Evolutionary conservation across 2,113 vertebrate species (phyloP).

Genomic region (Corythornis madagascariensis): DNA sequence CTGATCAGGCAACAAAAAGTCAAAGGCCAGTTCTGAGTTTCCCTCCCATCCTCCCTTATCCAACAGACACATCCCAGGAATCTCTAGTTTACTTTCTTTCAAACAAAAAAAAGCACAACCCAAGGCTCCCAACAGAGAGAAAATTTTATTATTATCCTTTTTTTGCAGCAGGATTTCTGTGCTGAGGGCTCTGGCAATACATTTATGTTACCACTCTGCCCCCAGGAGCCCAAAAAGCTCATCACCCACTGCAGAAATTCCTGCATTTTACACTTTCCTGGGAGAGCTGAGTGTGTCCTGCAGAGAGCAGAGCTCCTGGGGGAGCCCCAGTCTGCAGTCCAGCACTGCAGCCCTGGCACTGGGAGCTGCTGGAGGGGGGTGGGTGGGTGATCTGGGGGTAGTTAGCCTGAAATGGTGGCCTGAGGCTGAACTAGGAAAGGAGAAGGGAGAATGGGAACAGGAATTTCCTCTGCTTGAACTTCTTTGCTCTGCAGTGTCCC

Average conservation of each 20-base stretch:
- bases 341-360: background rate
- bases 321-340: background rate
- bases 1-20: background rate
- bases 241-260: background rate
- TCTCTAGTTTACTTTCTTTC: background rate
- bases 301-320: background rate
- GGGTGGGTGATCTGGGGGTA: background rate
- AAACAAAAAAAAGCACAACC: background rate
- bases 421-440: background rate
- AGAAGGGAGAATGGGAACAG: background rate
- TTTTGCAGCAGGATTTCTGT: background rate
- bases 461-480: slow-evolving; percentile 24
- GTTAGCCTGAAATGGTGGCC: background rate
- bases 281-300: background rate
- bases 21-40: background rate
- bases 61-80: background rate
- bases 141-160: background rate
- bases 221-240: background rate
- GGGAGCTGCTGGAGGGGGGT: background rate
- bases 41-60: background rate
- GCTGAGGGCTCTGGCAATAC: background rate
- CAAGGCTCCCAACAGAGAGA: background rate
- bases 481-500: background rate
- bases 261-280: background rate
- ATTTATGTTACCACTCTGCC: background rate